Evolutionary conservation across 2,113 vertebrate species (phyloP).

Genomic region (human): GRCh38 chr7:106905001-106905500

Average conservation of each 20-base stretch:
- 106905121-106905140: conserved; percentile 96
- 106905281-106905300: conserved; percentile 98
- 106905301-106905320: conserved; percentile 99
- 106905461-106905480: conserved; percentile 33
- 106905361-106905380: conserved; percentile 98
- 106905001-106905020: neutral
- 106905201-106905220: conserved; percentile 97
- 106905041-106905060: neutral
- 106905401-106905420: neutral
- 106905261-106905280: conserved; percentile 95
- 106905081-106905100: neutral
- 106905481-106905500: conserved; percentile 18
- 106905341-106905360: conserved; percentile 97
- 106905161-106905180: conserved; percentile 99
- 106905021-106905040: neutral
- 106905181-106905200: conserved; percentile 99
- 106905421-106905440: neutral
- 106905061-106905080: neutral
- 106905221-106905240: conserved; percentile 97
- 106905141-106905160: conserved; percentile 97
- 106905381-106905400: conserved; percentile 79
- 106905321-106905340: conserved; percentile 99
- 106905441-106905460: neutral
- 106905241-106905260: conserved; percentile 94
- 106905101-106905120: conserved; percentile 91